phyloP scores from a whole-genome alignment of 37 sponge, comb jelly and placozoan species.

The Hormiphora californensis region DNA sequence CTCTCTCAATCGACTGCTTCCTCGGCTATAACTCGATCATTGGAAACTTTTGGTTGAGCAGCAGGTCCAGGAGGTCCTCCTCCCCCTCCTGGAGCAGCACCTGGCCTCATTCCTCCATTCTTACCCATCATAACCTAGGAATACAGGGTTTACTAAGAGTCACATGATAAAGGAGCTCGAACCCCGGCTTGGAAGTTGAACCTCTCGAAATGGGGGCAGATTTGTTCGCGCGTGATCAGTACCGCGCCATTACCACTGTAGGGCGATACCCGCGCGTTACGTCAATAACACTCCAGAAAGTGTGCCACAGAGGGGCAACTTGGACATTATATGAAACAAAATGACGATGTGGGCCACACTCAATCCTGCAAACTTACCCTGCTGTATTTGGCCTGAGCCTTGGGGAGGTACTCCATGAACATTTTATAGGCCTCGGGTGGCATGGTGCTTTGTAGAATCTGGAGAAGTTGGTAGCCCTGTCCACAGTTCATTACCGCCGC shows the following conservation, averaged over 20 bases:
- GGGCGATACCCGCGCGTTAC: too few species aligned
- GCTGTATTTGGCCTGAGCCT: constrained; percentile 47
- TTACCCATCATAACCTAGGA: neutral
- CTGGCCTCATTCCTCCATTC: neutral
- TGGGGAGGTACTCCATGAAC: constrained; percentile 49
- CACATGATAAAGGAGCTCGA: too few species aligned
- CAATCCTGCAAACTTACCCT: neutral
- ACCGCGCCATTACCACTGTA: too few species aligned
- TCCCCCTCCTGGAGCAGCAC: neutral
- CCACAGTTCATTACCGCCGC: constrained; percentile 42
- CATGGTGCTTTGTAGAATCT: constrained; percentile 49
- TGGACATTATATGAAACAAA: too few species aligned
- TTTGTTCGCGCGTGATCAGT: too few species aligned
- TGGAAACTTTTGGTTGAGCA: constrained; percentile 2
- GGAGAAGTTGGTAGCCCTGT: constrained; percentile 33
- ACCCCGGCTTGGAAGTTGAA: too few species aligned
- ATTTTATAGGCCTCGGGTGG: constrained; percentile 52
- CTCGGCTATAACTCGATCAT: constrained; percentile 21
- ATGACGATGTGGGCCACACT: neutral
- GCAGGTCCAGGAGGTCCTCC: neutral
- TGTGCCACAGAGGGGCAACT: too few species aligned
- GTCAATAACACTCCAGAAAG: too few species aligned
- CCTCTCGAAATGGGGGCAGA: too few species aligned
- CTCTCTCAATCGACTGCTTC: constrained; percentile 51
- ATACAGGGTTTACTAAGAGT: too few species aligned